These are phyloP conservation scores for Kuschelorhynchus macadamiae DNA, from an alignment of 2,888 invertebrate genomes.

Conservation along the genomic window DNA sequence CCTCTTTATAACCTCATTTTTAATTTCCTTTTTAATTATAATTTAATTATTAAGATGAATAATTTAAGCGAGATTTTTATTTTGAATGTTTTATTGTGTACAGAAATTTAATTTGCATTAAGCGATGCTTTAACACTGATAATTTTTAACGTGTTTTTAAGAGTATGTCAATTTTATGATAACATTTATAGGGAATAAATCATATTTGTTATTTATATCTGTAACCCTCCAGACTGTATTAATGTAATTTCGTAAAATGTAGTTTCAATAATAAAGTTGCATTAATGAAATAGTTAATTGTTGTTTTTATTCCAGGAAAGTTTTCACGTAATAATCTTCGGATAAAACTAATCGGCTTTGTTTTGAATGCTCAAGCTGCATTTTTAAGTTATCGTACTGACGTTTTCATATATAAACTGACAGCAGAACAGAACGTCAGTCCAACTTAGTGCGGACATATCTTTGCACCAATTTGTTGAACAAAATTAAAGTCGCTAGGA, in stretches of 20 bases:
- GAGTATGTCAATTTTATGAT: slow-evolving; percentile 57
- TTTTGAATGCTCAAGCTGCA: too few relatives aligned
- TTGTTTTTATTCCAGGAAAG: too few relatives aligned
- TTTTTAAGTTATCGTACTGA: too few relatives aligned
- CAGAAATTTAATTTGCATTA: slow-evolving; percentile 19
- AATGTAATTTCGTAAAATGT: slow-evolving; percentile 59
- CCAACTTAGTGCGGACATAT: too few relatives aligned
- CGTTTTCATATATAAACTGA: too few relatives aligned
- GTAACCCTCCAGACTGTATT: slow-evolving; percentile 61
- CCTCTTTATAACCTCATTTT: slow-evolving; percentile 45
- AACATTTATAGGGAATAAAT: slow-evolving; percentile 28
- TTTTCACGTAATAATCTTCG: too few relatives aligned
- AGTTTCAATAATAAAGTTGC: slow-evolving; percentile 44
- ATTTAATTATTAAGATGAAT: neutral
- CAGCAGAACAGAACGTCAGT: too few relatives aligned
- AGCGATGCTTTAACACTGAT: slow-evolving; percentile 29
- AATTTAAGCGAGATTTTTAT: neutral
- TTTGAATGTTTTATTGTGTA: slow-evolving; percentile 12
- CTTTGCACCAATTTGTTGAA: too few relatives aligned
- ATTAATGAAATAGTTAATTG: slow-evolving; percentile 25
- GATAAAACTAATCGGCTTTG: too few relatives aligned
- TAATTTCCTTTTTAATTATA: slow-evolving; percentile 15
- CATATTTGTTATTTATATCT: slow-evolving; percentile 48
- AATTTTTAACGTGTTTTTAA: slow-evolving; percentile 49
- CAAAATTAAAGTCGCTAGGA: too few relatives aligned